These are phyloP conservation scores for Drosophila suzukii DNA, from an alignment of 1,140 invertebrate genomes.

Conservation along the genomic window DNA sequence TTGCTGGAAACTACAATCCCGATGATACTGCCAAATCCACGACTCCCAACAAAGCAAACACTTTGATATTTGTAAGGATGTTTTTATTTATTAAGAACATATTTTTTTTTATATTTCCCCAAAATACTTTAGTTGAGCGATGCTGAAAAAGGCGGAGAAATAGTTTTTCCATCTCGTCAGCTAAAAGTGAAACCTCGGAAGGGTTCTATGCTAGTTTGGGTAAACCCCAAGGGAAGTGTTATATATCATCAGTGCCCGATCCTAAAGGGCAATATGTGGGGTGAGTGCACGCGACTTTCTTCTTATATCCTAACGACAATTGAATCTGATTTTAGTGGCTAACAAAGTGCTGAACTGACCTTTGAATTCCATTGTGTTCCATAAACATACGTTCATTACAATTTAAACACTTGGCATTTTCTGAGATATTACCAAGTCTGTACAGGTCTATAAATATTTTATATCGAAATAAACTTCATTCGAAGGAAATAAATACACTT, in stretches of 20 bases:
- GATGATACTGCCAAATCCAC: constrained; percentile 1
- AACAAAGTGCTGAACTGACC: constrained; percentile 13
- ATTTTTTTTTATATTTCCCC: neutral
- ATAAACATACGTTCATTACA: neutral
- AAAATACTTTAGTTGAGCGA: constrained; percentile 5
- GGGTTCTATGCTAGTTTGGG: constrained; percentile 28
- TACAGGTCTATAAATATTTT: neutral
- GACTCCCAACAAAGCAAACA: constrained; percentile 3
- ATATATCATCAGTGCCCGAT: constrained; percentile 30
- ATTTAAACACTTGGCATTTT: neutral
- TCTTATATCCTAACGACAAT: neutral
- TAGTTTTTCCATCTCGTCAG: constrained; percentile 10
- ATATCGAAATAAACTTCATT: neutral
- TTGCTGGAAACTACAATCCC: constrained; percentile 28
- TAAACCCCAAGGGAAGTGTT: neutral
- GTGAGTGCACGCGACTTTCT: constrained; percentile 1
- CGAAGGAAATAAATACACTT: neutral
- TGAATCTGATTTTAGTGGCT: constrained; percentile 18
- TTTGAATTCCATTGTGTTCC: neutral
- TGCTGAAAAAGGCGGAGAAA: constrained; percentile 18
- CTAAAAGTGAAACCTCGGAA: constrained; percentile 4
- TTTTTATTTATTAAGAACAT: neutral
- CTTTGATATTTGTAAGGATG: constrained; percentile 18
- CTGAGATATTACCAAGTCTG: neutral
- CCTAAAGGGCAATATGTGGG: constrained; percentile 26